These are phyloP conservation scores for Notothenia coriiceps DNA, from an alignment of 2,113 vertebrate species.

Conservation along the genomic window DNA sequence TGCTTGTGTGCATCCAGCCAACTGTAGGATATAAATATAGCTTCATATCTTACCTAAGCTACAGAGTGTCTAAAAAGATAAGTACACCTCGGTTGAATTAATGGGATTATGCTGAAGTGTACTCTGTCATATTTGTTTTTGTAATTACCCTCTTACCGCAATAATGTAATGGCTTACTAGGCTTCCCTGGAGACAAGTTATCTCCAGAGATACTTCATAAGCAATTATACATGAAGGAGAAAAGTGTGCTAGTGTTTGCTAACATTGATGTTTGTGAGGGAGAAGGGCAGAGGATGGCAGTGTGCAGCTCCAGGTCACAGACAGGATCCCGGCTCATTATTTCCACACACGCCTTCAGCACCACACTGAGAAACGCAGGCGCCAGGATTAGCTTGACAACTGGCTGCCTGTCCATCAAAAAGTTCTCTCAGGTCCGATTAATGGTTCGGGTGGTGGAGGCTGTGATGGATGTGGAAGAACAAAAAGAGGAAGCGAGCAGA, in stretches of 20 bases:
- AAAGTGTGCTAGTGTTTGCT: constrained; percentile 12
- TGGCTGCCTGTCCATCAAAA: constrained; percentile 19
- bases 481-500: constrained; percentile 14
- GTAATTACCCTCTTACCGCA: constrained; percentile 73
- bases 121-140: constrained; percentile 42
- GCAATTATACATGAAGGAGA: constrained; percentile 36
- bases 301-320: constrained; percentile 48
- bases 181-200: constrained; percentile 21
- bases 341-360: constrained; percentile 14
- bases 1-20: not conserved
- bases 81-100: constrained; percentile 26
- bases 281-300: not conserved
- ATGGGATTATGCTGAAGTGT: constrained; percentile 48
- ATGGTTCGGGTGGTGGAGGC: constrained; percentile 15
- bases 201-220: constrained; percentile 43
- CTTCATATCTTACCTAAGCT: constrained; percentile 2
- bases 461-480: constrained; percentile 46
- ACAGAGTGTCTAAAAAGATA: constrained; percentile 13
- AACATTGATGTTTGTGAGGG: constrained; percentile 26
- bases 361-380: constrained; percentile 18
- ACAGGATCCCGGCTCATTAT: constrained; percentile 59
- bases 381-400: constrained; percentile 47
- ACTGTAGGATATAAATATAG: constrained; percentile 25
- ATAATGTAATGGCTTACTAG: constrained; percentile 54
- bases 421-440: constrained; percentile 35